Base-by-base conservation (phyloP, 2,888 invertebrate species). In the Carcina quercana region DNA sequence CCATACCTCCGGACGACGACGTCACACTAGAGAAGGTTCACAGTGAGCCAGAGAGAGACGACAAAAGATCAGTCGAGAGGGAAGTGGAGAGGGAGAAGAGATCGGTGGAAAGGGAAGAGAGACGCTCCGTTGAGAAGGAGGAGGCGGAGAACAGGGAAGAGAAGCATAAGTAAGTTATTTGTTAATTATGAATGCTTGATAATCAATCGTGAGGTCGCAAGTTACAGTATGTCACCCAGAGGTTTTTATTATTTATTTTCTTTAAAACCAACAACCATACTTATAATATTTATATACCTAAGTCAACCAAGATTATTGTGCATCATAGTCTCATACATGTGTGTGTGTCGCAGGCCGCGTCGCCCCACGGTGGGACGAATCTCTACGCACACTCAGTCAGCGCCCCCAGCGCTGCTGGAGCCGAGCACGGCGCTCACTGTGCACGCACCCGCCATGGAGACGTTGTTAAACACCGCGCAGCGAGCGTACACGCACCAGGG, bases 361-460 rank as follows among this genome's bases (percentile, higher is more conserved):
- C 59, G 65, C 0, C 62, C 68, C 0, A 67, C 70, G 0, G 61
- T 63, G 45, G 71, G 73, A 0, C 63, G 68, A 37, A 62, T 70
- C 40, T 59, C 60, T 30, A 63, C 62, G 30, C 72, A 72, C 57
- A 43, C 39, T 32, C 34, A 35, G 2, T 25, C 27, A 1, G 34
- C 53, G 8, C 28, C 48, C 15, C 27, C 43, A n/a, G 49, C 53
- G 36, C 51, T 22, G 20, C 43, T 67, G 40, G 54, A 58, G 47
- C 35, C 57, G 0, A 38, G 45, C 27, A 53, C 30, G 31, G 67
- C 66, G 8, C 29, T 64, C 3, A 34, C 19, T 0, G 61, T 64
- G 41, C 33, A 2, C 2, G 35, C 45, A 29, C 52, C 61, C 8
- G 55, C 50, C 21, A 55, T 47, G 30, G 8, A 5, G 25, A 13